These are phyloP conservation scores for Drosophila aldrichi DNA, from an alignment of 2,888 invertebrate species.

Conservation along the genomic window DNA sequence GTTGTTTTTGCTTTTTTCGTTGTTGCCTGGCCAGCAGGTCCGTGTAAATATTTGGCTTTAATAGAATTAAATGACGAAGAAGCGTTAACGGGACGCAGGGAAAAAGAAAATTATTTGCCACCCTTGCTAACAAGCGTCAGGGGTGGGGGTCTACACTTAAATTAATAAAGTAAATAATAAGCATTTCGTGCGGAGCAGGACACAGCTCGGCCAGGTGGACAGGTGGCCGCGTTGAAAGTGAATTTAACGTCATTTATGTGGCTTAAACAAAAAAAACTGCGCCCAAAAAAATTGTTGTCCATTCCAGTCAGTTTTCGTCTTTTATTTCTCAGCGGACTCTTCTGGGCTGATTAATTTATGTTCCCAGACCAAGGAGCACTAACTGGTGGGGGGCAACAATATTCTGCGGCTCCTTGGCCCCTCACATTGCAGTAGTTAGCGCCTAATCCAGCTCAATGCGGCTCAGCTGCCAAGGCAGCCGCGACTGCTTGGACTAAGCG, in stretches of 20 bases:
- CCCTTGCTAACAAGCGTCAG: conserved; percentile 30
- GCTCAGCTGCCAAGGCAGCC: conserved; percentile 55
- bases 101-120: conserved; percentile 58
- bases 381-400: conserved; percentile 19
- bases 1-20: background rate
- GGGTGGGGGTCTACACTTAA: conserved; percentile 66
- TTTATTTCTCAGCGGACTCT: conserved; percentile 13
- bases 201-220: conserved; percentile 18
- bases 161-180: conserved; percentile 83
- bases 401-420: conserved; percentile 49
- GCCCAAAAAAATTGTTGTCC: conserved; percentile 11
- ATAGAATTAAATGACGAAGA: conserved; percentile 78
- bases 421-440: conserved; percentile 71
- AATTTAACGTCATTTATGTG: conserved; percentile 76
- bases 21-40: conserved; percentile 4
- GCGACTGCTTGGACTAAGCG: conserved; percentile 36
- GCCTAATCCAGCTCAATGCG: conserved; percentile 76
- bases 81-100: conserved; percentile 27
- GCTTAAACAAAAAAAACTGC: conserved; percentile 62
- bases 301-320: conserved; percentile 16
- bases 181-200: conserved; percentile 51
- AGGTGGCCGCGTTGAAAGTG: conserved; percentile 62
- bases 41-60: conserved; percentile 78
- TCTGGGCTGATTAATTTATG: conserved; percentile 71
- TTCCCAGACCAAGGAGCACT: conserved; percentile 8